Conservation (phyloP, 2,113 vertebrate genomes). For the Neoarius graeffei region DNA sequence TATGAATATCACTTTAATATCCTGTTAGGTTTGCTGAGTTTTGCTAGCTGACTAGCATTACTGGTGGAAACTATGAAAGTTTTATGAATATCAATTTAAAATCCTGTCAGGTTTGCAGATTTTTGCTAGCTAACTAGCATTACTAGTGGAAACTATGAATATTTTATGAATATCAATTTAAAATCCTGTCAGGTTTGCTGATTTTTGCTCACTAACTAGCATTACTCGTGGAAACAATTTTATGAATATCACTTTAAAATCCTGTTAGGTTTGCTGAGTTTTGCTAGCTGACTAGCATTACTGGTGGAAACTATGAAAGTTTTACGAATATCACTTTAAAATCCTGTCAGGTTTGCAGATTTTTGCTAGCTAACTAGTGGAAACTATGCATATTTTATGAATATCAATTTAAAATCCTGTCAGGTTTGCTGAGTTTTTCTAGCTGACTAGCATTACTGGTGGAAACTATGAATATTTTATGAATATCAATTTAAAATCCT, state of each 20-base stretch:
- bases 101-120: neutral
- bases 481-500: neutral
- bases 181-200: neutral
- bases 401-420: neutral
- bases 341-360: neutral
- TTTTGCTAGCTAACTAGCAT: neutral
- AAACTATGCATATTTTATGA: neutral
- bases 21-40: neutral
- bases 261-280: neutral
- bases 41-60: neutral
- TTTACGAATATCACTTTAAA: neutral
- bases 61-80: neutral
- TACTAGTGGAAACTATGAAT: neutral
- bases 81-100: neutral
- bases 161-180: neutral
- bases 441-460: neutral
- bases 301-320: neutral
- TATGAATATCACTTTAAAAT: too few species aligned
- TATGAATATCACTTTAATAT: neutral
- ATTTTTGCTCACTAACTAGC: neutral
- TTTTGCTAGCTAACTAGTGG: neutral
- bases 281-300: neutral
- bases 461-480: neutral
- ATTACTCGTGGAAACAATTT: neutral
- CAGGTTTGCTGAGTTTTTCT: neutral